A percentile compares a stretch with the other conserved stretches of the same genome.
Conservation (phyloP, 2,113 vertebrate species). For the Columba janthina region DNA sequence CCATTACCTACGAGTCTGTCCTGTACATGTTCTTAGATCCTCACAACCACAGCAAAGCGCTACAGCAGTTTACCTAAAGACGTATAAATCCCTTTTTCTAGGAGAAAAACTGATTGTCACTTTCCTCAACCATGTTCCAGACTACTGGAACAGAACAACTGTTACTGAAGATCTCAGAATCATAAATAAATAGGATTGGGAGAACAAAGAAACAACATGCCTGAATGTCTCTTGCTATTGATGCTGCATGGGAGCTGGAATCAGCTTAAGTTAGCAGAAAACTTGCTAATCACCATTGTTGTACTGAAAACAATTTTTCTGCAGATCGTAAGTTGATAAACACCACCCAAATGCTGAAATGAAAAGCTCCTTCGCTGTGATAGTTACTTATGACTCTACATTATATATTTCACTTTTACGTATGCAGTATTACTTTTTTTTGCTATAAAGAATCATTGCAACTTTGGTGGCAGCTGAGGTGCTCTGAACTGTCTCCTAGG, state of each 20-base stretch:
- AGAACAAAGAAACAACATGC: neutral
- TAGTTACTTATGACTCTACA: slow-evolving; percentile 60
- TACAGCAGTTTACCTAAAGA: neutral
- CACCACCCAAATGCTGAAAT: slow-evolving; percentile 60
- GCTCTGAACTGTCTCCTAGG: slow-evolving; percentile 65
- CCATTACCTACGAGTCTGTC: neutral
- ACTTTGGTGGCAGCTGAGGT: slow-evolving; percentile 61
- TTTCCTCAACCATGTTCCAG: neutral
- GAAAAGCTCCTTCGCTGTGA: slow-evolving; percentile 60
- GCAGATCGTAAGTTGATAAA: slow-evolving; percentile 68
- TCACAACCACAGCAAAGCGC: neutral
- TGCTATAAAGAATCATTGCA: slow-evolving; percentile 55
- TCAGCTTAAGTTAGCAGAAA: slow-evolving; percentile 47
- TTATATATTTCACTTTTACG: slow-evolving; percentile 68
- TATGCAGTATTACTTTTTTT: slow-evolving; percentile 69
- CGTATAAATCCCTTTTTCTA: neutral
- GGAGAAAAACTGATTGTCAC: neutral
- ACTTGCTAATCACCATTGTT: slow-evolving; percentile 55
- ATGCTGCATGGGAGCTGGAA: slow-evolving; percentile 45
- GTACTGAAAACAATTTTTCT: slow-evolving; percentile 60
- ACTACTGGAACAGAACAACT: neutral
- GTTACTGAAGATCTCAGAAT: neutral
- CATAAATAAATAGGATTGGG: neutral
- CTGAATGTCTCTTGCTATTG: slow-evolving; percentile 13
- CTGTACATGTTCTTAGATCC: fast-evolving